Base-by-base conservation (phyloP, 2,797 vertebrate genomes). In the Diglossa cyanea region DNA sequence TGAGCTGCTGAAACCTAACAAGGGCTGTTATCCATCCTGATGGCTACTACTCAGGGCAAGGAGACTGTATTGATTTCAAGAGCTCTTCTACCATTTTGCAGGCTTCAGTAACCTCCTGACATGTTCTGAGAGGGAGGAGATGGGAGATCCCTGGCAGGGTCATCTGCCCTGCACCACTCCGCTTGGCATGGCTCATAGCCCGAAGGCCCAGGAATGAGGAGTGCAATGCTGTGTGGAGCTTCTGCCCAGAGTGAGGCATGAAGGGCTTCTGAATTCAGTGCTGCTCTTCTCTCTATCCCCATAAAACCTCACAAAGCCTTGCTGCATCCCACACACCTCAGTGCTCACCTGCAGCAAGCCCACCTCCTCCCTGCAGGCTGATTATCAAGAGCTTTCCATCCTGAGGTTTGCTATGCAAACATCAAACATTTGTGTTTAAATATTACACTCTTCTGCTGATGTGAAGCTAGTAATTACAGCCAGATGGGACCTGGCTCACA, bases 401-500 rank as follows among this genome's bases (percentile, higher is more conserved):
- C 92, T 25, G 61, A 97, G 91, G 93, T 95, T 97, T 97, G 86
- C 93, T 95, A 76, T 89, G 91, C 94, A 97, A 96, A 97, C 90
- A 96, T 61, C 39, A 57, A 97, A 93, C 91, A 76, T 96, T 97
- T 96, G 87, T 96, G 92, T 97, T 97, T 96, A 96, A 97, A 96
- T 94, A 96, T 95, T 95, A 81, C 80, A 84, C 90, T 95, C 83
- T 95, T 95, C 77, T 95, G 85, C 93, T 97, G 95, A 95, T 95
- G 95, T 84, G 94, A 94, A 96, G 93, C 94, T 93, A 87, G 93
- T 96, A 97, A 97, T 97, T 96, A 96, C 82, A 96, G 88, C 95
- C 97, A 97, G 96, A 96, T 97, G 95, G 95, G 94, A 94, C 88
- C 75, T 88, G 95, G 90, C 93, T 95, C 67, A 83, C 72, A 93